A percentile compares a stretch with the other conserved stretches of the same genome.
phyloP scores from a whole-genome alignment of 2,113 vertebrate species.

The Gymnocephalus cernua region DNA sequence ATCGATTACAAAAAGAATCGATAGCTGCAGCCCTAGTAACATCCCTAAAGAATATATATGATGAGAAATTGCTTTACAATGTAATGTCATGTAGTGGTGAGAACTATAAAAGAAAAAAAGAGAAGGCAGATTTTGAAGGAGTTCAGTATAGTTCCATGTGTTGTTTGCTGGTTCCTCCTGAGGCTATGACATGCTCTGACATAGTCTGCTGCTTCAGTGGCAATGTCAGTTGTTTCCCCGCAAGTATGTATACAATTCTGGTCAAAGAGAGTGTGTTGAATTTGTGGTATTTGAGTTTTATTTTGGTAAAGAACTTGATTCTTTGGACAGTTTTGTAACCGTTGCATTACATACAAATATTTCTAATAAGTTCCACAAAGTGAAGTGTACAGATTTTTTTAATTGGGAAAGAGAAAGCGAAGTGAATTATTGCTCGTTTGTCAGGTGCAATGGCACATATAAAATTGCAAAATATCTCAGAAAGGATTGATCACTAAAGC shows the following conservation, averaged over 20 bases:
- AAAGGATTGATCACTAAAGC: too few species aligned
- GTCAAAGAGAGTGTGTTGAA: neutral
- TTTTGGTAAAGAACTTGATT: neutral
- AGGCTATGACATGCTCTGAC: slow-evolving; percentile 18
- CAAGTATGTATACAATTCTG: slow-evolving; percentile 2
- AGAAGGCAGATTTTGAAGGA: neutral
- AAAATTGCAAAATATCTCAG: neutral
- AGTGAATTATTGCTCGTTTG: neutral
- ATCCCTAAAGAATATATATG: too few species aligned
- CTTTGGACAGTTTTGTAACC: neutral
- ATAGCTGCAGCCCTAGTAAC: too few species aligned
- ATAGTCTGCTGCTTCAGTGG: slow-evolving; percentile 43
- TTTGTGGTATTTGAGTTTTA: slow-evolving; percentile 5
- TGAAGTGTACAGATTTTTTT: neutral
- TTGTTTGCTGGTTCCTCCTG: slow-evolving; percentile 7
- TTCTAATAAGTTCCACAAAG: neutral
- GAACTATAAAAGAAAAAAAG: neutral
- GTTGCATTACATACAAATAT: neutral
- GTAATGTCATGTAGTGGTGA: neutral
- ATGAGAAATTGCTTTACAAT: neutral
- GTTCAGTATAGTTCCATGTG: slow-evolving; percentile 10
- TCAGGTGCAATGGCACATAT: neutral
- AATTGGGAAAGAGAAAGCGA: neutral
- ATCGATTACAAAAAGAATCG: too few species aligned
- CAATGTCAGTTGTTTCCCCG: neutral